These are phyloP conservation scores for Drosophila leonis DNA, from an alignment of 2,888 invertebrate species.

Conservation along the genomic window DNA sequence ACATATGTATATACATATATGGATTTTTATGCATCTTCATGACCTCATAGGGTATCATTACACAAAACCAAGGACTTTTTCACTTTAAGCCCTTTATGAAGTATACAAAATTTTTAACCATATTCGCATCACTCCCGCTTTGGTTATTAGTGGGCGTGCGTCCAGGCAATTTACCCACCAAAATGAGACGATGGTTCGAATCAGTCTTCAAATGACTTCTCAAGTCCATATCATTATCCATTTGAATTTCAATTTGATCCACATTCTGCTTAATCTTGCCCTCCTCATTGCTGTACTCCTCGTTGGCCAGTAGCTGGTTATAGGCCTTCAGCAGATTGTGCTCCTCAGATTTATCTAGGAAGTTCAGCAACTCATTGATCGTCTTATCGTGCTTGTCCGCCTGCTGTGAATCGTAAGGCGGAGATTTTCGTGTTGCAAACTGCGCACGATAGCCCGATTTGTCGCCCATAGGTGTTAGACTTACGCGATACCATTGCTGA, in stretches of 20 bases:
- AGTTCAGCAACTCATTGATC: slow-evolving; percentile 55
- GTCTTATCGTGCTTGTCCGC: slow-evolving; percentile 66
- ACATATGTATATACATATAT: background rate
- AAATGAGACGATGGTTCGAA: slow-evolving; percentile 22
- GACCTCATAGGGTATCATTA: no score
- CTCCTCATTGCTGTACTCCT: slow-evolving; percentile 15
- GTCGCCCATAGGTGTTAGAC: slow-evolving; percentile 47
- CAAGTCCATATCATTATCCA: slow-evolving; percentile 5
- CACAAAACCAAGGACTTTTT: background rate
- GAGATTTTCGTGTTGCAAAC: slow-evolving; percentile 57
- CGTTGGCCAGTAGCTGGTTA: slow-evolving; percentile 42
- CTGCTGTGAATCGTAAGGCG: slow-evolving; percentile 58
- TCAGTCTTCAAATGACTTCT: slow-evolving; percentile 7
- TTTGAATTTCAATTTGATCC: slow-evolving; percentile 18
- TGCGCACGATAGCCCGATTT: slow-evolving; percentile 51
- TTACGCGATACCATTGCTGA: slow-evolving; percentile 71
- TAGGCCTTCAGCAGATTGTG: slow-evolving; percentile 55
- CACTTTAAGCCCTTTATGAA: slow-evolving; percentile 56
- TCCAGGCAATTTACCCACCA: slow-evolving; percentile 30
- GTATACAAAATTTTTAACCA: slow-evolving; percentile 51
- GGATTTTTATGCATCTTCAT: no score
- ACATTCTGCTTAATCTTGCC: slow-evolving; percentile 25
- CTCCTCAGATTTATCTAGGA: slow-evolving; percentile 60
- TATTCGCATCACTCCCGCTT: slow-evolving; percentile 14
- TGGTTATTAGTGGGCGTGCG: slow-evolving; percentile 1